Percentiles rank a stretch among this genome's conserved stretches.
These are phyloP conservation scores for Channa argus DNA, from an alignment of 2,113 vertebrate species.

Conservation along the genomic window DNA sequence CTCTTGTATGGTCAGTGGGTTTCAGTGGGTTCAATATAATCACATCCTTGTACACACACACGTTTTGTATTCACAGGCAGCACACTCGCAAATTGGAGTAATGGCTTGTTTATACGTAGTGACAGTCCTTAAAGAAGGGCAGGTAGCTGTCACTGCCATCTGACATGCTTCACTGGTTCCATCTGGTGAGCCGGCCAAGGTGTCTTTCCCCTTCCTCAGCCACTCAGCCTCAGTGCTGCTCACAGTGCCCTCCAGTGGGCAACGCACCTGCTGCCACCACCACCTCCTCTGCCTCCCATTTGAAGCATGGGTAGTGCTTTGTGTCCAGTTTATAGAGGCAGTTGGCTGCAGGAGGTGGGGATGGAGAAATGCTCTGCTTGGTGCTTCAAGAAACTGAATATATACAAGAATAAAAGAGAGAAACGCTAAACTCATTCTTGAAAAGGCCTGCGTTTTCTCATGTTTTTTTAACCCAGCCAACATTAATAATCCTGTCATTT, in stretches of 20 bases:
- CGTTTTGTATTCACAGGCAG: not conserved
- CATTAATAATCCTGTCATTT: slow-evolving; percentile 35
- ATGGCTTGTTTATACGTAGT: slow-evolving; percentile 68
- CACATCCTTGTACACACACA: not conserved
- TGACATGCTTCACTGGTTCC: slow-evolving; percentile 59
- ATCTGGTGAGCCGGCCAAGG: slow-evolving; percentile 66
- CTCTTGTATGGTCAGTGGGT: no score
- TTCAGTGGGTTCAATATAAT: not conserved
- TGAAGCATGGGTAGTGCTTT: not conserved
- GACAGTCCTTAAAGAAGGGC: slow-evolving; percentile 67
- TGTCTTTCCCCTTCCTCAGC: slow-evolving; percentile 36
- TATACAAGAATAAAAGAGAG: not conserved
- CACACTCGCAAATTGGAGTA: slow-evolving; percentile 51
- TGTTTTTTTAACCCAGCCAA: not conserved
- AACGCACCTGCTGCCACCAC: not conserved
- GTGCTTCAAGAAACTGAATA: not conserved
- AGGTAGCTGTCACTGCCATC: slow-evolving; percentile 71
- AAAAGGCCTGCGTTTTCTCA: no score
- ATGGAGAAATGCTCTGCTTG: not conserved
- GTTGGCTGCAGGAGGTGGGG: not conserved
- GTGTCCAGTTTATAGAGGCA: not conserved
- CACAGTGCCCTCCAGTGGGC: slow-evolving; percentile 67
- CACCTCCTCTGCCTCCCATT: not conserved
- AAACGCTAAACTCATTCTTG: not conserved
- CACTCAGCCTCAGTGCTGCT: slow-evolving; percentile 13